Percentiles rank a stretch among this genome's conserved stretches.
Conservation (phyloP, 2,888 invertebrate genomes). For the Maniola hyperantus region DNA sequence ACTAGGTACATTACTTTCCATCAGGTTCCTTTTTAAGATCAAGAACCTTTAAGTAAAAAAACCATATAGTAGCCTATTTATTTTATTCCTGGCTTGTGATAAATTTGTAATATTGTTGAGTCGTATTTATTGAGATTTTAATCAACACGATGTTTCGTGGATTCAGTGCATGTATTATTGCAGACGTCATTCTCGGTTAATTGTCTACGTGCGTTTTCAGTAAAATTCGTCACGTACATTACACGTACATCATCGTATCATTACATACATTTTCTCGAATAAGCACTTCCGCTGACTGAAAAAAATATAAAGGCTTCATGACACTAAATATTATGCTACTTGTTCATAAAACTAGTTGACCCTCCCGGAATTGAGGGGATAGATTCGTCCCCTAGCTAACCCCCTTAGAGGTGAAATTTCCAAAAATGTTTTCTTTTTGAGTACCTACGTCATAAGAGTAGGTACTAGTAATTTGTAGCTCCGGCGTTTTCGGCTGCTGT, state of each 20-base stretch:
- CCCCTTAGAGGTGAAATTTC: no score
- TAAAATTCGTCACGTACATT: slow-evolving; percentile 69
- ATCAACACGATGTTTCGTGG: slow-evolving; percentile 18
- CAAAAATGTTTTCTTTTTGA: no score
- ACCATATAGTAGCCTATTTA: no score
- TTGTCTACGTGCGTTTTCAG: slow-evolving; percentile 76
- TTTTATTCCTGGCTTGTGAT: neutral
- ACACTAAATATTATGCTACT: neutral
- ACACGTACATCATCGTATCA: neutral
- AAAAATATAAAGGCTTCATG: neutral
- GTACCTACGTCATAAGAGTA: no score
- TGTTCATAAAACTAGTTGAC: no score
- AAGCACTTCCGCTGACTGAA: neutral
- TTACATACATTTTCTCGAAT: neutral
- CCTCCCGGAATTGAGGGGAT: no score
- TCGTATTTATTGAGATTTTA: slow-evolving; percentile 19
- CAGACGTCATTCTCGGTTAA: slow-evolving; percentile 71
- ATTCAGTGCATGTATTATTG: slow-evolving; percentile 56
- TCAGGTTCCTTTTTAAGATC: no score
- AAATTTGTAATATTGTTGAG: neutral
- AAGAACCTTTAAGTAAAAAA: no score
- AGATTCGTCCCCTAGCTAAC: neutral
- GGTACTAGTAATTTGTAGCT: no score
- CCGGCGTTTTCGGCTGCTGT: no score
- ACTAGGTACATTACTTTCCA: no score